phyloP scores from a whole-genome alignment of 2,113 vertebrate species.

The Chlamydotis undulata region DNA sequence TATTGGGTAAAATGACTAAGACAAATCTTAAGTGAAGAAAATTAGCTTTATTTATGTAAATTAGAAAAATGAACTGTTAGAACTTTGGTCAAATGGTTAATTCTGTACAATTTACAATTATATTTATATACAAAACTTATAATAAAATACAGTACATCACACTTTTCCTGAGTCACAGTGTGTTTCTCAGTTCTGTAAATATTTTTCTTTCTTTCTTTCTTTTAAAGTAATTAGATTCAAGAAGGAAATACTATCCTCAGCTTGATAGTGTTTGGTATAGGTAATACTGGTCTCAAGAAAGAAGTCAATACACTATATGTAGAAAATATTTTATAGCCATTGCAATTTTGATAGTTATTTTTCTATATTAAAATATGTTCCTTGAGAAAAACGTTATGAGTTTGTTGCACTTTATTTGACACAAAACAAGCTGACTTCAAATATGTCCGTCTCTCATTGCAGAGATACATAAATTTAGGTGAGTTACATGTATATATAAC shows the following conservation, averaged over 20 bases:
- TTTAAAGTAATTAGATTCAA: constrained; percentile 43
- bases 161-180: constrained; percentile 64
- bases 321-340: constrained; percentile 67
- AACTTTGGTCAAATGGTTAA: constrained; percentile 74
- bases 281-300: constrained; percentile 55
- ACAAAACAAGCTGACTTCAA: constrained; percentile 43
- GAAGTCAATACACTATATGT: constrained; percentile 35
- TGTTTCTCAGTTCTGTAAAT: constrained; percentile 62
- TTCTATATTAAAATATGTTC: constrained; percentile 74
- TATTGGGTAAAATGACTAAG: constrained; percentile 25
- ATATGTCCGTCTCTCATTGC: background rate
- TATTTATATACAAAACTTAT: constrained; percentile 79
- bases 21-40: constrained; percentile 71
- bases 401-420: constrained; percentile 44
- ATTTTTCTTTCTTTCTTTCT: background rate
- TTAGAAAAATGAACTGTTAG: constrained; percentile 81
- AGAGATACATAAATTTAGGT: constrained; percentile 20
- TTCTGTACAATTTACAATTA: constrained; percentile 81
- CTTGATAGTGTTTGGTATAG: constrained; percentile 58
- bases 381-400: constrained; percentile 65
- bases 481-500: background rate
- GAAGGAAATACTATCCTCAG: constrained; percentile 30
- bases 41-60: constrained; percentile 83
- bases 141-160: constrained; percentile 79
- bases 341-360: constrained; percentile 39